Conservation (phyloP, 2,113 vertebrate species). For the Stegostoma tigrinum region DNA sequence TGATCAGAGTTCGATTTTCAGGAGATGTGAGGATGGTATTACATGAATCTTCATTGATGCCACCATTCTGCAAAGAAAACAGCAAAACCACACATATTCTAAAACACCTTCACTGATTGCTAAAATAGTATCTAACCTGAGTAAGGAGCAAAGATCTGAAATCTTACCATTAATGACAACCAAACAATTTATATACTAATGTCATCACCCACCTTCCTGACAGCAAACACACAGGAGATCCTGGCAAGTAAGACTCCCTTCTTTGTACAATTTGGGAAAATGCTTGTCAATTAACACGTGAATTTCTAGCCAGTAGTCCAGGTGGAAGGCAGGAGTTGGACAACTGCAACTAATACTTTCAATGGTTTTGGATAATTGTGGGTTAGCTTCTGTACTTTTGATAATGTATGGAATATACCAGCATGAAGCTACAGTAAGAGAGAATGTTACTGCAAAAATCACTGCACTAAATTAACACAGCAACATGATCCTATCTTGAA, state of each 20-base stretch:
- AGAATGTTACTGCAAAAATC: background rate
- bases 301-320: background rate
- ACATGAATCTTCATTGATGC: conserved; percentile 64
- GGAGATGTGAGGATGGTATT: conserved; percentile 72
- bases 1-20: conserved; percentile 88
- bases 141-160: background rate
- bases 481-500: background rate
- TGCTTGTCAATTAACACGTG: too few species aligned
- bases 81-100: background rate
- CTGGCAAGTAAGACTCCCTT: background rate
- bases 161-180: background rate
- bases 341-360: background rate
- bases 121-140: background rate
- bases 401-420: background rate
- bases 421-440: background rate
- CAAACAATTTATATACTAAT: background rate
- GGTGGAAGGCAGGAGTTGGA: background rate
- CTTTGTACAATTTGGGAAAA: background rate
- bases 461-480: background rate
- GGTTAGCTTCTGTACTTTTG: background rate
- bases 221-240: background rate
- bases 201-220: background rate
- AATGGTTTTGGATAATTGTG: background rate
- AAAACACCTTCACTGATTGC: background rate
- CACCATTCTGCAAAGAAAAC: conserved; percentile 48